A percentile compares a stretch with the other conserved stretches of the same genome.
Evolutionary conservation across 2,888 invertebrate genomes (phyloP).

Genomic region (Latheticus oryzae): DNA sequence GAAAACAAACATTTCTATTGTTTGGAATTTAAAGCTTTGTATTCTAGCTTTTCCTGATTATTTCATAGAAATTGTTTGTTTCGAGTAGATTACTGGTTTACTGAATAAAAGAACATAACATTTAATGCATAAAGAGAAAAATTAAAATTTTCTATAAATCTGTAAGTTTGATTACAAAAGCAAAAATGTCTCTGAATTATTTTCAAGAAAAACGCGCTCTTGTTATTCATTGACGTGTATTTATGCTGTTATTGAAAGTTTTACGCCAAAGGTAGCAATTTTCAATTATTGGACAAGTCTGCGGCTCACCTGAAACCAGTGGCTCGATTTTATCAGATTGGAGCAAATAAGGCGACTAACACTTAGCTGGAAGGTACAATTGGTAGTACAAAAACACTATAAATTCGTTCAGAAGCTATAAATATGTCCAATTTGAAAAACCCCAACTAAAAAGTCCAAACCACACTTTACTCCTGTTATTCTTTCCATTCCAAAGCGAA

Average conservation of each 20-base stretch:
- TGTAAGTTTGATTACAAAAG: no score
- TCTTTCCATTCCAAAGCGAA: constrained; percentile 49
- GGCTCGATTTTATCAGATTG: constrained; percentile 33
- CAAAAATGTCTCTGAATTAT: no score
- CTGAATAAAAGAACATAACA: no score
- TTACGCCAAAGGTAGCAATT: constrained; percentile 15
- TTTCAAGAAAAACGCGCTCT: no score
- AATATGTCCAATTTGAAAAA: constrained; percentile 51
- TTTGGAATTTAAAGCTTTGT: no score
- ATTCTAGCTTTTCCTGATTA: no score
- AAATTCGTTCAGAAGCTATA: constrained; percentile 52
- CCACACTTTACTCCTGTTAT: constrained; percentile 43
- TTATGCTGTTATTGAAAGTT: constrained; percentile 29
- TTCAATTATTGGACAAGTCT: constrained; percentile 25
- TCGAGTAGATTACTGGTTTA: no score
- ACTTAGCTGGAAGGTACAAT: constrained; percentile 35
- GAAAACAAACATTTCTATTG: no score
- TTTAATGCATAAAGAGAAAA: no score
- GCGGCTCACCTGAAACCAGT: constrained; percentile 25
- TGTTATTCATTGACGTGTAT: no score
- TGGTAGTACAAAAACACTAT: constrained; percentile 54
- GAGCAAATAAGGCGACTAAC: constrained; percentile 31
- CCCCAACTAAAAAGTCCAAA: constrained; percentile 45
- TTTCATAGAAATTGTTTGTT: no score
- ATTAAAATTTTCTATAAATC: no score